These are phyloP conservation scores for Hypotaenidia okinawae DNA, from an alignment of 2,797 vertebrate species.

Conservation along the genomic window DNA sequence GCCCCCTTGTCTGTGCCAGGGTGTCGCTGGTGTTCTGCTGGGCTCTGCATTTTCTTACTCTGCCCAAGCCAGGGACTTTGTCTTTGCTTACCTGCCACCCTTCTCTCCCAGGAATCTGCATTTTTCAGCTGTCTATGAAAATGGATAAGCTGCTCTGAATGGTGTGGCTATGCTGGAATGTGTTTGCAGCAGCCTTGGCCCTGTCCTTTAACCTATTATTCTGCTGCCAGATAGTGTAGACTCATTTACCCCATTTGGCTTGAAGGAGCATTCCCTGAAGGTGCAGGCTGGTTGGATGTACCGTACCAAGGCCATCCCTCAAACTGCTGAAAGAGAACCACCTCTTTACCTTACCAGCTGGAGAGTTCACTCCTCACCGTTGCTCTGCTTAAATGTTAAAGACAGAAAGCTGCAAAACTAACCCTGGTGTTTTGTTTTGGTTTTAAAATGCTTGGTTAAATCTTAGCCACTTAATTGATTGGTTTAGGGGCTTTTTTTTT, in stretches of 20 bases:
- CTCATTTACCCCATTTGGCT: background rate
- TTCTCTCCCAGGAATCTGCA: background rate
- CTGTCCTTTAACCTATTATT: background rate
- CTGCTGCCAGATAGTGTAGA: background rate
- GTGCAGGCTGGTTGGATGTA: background rate
- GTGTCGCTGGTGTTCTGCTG: background rate
- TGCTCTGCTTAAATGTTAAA: background rate
- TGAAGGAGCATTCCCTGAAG: background rate
- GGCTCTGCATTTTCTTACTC: background rate
- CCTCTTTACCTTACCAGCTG: background rate
- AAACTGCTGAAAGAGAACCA: background rate
- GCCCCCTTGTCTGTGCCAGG: background rate
- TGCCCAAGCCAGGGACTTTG: background rate
- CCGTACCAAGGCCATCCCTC: background rate
- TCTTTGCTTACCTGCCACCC: background rate
- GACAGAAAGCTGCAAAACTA: background rate
- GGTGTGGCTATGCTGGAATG: background rate
- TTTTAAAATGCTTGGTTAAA: background rate
- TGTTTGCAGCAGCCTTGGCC: background rate
- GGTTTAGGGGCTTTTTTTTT: background rate
- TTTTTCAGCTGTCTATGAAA: background rate
- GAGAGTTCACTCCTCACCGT: background rate
- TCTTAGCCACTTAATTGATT: background rate
- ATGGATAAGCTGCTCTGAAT: background rate
- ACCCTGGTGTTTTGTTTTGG: too few species aligned